Percentiles rank a stretch among this genome's conserved stretches.
These are phyloP conservation scores for Lepilemur ruficaudatus DNA, from an alignment of 2,797 vertebrate species.

Conservation along the genomic window DNA sequence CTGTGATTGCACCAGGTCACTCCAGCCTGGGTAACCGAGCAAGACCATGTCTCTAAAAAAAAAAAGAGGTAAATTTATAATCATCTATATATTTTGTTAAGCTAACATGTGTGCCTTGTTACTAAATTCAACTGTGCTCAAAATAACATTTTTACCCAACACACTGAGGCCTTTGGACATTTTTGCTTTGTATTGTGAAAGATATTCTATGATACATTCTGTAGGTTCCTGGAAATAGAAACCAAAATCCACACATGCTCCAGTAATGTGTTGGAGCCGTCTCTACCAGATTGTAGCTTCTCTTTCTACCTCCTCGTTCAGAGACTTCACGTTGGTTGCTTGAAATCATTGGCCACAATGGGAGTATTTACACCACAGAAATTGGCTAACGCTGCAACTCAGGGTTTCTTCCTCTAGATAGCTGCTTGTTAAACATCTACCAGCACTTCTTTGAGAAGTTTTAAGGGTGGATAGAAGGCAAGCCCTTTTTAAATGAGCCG, in stretches of 20 bases:
- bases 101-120: neutral
- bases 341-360: neutral
- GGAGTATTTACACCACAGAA: neutral
- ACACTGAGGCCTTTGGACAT: neutral
- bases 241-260: neutral
- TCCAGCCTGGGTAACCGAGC: neutral
- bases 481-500: neutral
- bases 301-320: neutral
- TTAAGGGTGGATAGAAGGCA: neutral
- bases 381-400: neutral
- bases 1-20: neutral
- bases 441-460: neutral
- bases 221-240: neutral
- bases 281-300: neutral
- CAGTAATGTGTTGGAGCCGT: neutral
- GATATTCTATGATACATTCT: neutral
- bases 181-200: neutral
- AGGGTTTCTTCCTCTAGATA: neutral
- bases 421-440: no score
- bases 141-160: neutral
- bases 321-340: fast-evolving
- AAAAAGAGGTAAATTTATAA: neutral
- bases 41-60: neutral
- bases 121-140: neutral
- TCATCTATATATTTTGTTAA: neutral